A percentile compares a stretch with the other conserved stretches of the same genome.
phyloP scores from a whole-genome alignment of 2,113 vertebrate species.

The Gallinago media region DNA sequence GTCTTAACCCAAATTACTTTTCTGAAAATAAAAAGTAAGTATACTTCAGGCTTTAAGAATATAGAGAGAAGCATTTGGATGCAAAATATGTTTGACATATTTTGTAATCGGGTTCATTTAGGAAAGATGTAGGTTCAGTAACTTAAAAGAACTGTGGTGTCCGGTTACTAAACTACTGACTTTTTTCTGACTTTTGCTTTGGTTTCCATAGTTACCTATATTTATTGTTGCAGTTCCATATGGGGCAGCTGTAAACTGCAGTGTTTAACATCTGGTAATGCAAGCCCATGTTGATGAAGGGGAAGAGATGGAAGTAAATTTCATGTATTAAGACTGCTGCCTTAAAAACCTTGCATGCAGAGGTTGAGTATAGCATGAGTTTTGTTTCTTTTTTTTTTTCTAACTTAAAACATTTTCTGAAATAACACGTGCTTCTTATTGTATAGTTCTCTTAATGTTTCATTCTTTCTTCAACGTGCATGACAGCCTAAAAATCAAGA shows the following conservation, averaged over 20 bases:
- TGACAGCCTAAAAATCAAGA: neutral
- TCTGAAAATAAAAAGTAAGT: neutral
- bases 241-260: constrained; percentile 17
- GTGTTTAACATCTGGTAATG: constrained; percentile 22
- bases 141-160: neutral
- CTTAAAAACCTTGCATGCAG: neutral
- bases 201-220: constrained; percentile 39
- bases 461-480: neutral
- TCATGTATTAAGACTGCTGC: neutral
- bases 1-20: neutral
- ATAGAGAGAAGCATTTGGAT: neutral
- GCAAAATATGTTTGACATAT: neutral
- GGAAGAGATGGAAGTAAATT: neutral
- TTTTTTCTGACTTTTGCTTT: constrained; percentile 17
- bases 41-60: neutral
- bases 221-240: constrained; percentile 36
- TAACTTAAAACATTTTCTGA: neutral
- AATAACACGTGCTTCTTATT: neutral
- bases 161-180: neutral
- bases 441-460: neutral
- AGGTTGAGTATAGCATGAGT: neutral
- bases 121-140: neutral
- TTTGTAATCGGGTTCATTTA: neutral
- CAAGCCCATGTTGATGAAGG: neutral
- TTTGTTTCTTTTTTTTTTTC: neutral